Base-by-base conservation (phyloP, 1,140 invertebrate genomes). In the Brachionus sp. region DNA sequence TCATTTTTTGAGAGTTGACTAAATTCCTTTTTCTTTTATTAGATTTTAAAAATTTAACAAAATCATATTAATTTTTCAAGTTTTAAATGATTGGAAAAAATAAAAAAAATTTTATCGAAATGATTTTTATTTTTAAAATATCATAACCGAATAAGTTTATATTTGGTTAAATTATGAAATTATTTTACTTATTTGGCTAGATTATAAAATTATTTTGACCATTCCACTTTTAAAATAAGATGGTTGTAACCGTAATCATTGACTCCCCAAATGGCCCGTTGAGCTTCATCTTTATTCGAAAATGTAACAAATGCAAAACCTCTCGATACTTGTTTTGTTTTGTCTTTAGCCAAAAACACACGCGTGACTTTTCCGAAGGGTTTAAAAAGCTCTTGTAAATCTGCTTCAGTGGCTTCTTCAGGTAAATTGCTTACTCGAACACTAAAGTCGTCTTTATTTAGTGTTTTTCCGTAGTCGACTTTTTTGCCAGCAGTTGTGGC, bases 231-330 rank as follows among this genome's bases (percentile, higher is more conserved):
- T 10, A 99, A 90, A 88, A 99, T 99, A 77, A 99, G 91, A 91
- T 99, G 96, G 90, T 98, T 96, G 89, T 98, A 98, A 84, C 97
- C 96, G 89, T 95, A 94, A 3, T 96, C 97, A 88, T 98, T 94
- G 5, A 99, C 92, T 57, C 91, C 91, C 83, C 92, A 89, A 85
- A 99, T 98, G 83, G 97, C 97, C 86, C 93, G 92, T 16, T 94
- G 93, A 44, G 97, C 97, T 90, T 97, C 95, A 86, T 93, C 92
- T 85, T 93, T 91, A 50, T 68, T 66, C 10, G 57, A 37, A 53
- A 83, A 83, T 25, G 82, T 83, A 64, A 83, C 62, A 83, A 83
- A 83, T 23, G 66, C 82, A 42, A 73, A 83, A 25, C 82, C 82
- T 42, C 62, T 35, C 3, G 82, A 70, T 13, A 62, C 33, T 44